Base-by-base conservation (phyloP, 2,113 vertebrate species). In the Oryzias curvinotus region DNA sequence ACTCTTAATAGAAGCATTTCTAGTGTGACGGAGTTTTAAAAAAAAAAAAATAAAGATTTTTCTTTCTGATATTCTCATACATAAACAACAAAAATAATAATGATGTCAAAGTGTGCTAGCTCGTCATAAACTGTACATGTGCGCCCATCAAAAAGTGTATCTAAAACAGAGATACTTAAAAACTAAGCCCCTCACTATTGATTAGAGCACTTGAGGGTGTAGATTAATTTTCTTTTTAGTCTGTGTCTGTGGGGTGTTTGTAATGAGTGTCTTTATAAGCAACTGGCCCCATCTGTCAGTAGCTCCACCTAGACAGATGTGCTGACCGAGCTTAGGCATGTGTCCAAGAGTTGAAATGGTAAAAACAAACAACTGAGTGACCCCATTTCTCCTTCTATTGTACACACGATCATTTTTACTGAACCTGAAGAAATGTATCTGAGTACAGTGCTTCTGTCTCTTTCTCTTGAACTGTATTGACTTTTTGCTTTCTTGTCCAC, bases 201-300 rank as follows among this genome's bases (percentile, higher is more conserved):
- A 36, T 3, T 12, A 10, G 12, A 2, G 8, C 8, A 36, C 36
- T 36, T 36, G 12, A 2, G 4, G 13, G 14, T 51, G 18, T 52
- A 2, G 28, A 8, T 52, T 53, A 4, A 4, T 30, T 53, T 8
- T n/a, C 3, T 53, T 53, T 3, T 26, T 30, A n/a, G n/a, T n/a
- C n/a, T 30, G 14, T n/a, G 10, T 17, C 16, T 54, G 36, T 36
- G 26, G 7, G 21, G 26, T 14, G 7, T 59, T 57, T 64, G 19
- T 52, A 28, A 56, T 17, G 53, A 51, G 57, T 6, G 43, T 28
- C 67, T 75, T 62, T 51, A 54, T 58, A 45, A 17, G 49, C 47
- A 62, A 75, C 62, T 65, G 62, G 0, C 19, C 23, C 82, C 78
- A 81, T 85, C 73, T 87, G 85, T 73, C 64, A 54, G 57, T 23